Percentiles rank a stretch among this genome's conserved stretches.
phyloP scores from a whole-genome alignment of 2,113 vertebrate species.

The Anas platyrhynchos region DNA sequence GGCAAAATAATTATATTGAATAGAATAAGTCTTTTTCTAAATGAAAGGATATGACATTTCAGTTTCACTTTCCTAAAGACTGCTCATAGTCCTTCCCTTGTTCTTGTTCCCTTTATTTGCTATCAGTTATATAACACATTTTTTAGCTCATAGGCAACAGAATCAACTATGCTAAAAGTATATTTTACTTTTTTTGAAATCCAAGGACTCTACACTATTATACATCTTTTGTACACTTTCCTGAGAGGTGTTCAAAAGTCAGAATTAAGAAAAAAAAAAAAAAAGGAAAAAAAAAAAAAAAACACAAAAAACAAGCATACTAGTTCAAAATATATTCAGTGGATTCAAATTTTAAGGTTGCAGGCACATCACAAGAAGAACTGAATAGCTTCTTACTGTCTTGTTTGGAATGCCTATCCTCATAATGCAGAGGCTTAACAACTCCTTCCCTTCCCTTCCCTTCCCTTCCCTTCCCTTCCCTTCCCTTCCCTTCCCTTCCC shows the following conservation, averaged over 20 bases:
- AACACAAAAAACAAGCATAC: neutral
- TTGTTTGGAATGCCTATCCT: neutral
- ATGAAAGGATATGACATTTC: constrained; percentile 6
- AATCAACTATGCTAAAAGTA: neutral
- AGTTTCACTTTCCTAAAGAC: neutral
- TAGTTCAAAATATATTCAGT: neutral
- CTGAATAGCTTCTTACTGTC: neutral
- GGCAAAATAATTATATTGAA: constrained; percentile 28
- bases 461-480: too few species aligned
- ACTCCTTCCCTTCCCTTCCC: too few species aligned
- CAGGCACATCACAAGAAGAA: neutral
- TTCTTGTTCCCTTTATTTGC: neutral
- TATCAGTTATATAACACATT: neutral
- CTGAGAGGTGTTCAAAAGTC: neutral
- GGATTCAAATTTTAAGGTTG: neutral
- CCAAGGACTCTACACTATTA: neutral
- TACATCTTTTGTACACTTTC: neutral
- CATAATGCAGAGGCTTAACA: neutral
- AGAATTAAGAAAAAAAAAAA: neutral
- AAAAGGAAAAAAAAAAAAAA: neutral
- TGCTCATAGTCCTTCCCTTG: neutral
- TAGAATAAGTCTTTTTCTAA: constrained; percentile 20
- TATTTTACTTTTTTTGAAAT: neutral
- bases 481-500: too few species aligned
- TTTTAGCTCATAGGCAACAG: neutral